phyloP scores from a whole-genome alignment of 2,888 invertebrate species.

The Bombyx huttoni region DNA sequence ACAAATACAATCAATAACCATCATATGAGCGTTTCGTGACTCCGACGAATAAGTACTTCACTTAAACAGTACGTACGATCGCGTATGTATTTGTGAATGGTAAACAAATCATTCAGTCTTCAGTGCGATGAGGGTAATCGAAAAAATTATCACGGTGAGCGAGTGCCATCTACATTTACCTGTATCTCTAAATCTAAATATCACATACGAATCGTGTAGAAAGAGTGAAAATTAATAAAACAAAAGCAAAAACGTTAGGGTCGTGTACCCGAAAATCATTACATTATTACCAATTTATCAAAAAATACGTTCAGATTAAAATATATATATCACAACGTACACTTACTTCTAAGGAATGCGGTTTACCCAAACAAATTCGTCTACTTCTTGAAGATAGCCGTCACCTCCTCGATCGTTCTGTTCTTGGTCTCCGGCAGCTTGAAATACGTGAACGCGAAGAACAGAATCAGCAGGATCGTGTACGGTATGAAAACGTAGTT shows the following conservation, averaged over 20 bases:
- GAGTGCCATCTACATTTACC: background rate
- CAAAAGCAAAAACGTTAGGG: background rate
- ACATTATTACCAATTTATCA: background rate
- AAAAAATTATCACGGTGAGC: background rate
- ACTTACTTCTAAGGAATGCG: slow-evolving; percentile 37
- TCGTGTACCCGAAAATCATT: background rate
- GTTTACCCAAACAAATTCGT: slow-evolving; percentile 13
- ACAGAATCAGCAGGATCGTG: slow-evolving; percentile 51
- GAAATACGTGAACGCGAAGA: slow-evolving; percentile 59
- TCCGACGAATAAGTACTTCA: background rate
- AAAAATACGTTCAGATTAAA: slow-evolving; percentile 7
- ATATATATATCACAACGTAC: slow-evolving; percentile 36
- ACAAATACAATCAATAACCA: too few relatives aligned
- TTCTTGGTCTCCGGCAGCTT: slow-evolving; percentile 68
- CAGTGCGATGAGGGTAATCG: background rate
- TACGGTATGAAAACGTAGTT: slow-evolving; percentile 61
- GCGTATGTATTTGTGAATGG: background rate
- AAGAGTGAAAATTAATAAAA: background rate
- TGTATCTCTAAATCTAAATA: background rate
- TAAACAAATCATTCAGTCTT: background rate
- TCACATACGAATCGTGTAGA: background rate
- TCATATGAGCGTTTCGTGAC: too few relatives aligned
- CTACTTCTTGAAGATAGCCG: slow-evolving; percentile 61
- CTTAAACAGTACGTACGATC: background rate
- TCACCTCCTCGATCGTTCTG: slow-evolving; percentile 63